Base-by-base conservation (phyloP, 2,888 invertebrate species). In the Sphinx pinastri region DNA sequence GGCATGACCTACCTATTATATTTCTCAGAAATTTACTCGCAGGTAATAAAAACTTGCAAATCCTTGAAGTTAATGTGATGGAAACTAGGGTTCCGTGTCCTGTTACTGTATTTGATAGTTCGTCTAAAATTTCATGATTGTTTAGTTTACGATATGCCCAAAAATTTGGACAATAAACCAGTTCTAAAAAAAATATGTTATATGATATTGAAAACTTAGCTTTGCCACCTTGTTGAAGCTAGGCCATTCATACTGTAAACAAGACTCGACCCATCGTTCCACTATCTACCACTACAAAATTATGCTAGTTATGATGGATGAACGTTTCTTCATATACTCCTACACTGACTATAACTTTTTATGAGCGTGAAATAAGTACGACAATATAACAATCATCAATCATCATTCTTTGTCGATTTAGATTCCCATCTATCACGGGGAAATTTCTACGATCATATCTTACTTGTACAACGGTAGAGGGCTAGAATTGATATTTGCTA, bases 101-200 rank as follows among this genome's bases (percentile, higher is more conserved):
- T 16, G 60, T 63, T 63, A 47, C 47, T 47, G 47, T 12, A 16
- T 55, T 55, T 19, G 2, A 55, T 8, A 19, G 47, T 10, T 59
- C n/a, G 45, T 60, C 45, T 19, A 63, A 63, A 49, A 63, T 63
- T 63, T 47, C 60, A 60, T 45, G 49, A 47, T 19, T 63, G n/a
- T 13, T 63, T 49, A 49, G 63, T 16, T 63, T 49, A 63, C 13
- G 38, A 25, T 12, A 10, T 45, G n/a, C 16, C 11, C 10, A 12
- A 19, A 49, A 63, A 63, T 49, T 10, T 47, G 16, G 19, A 16
- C 13, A 47, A 63, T 19, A 13, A 63, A 63, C 47, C 19, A 63
- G 16, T 47, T 19, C 11, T 19, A 51, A 51, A 1, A 25, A 14
- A 38, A 38, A 2, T 3, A 38, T 8, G 38, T 38, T 38, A 4